phyloP scores from a whole-genome alignment of 2,113 vertebrate species.

The Ceyx margarethae region DNA sequence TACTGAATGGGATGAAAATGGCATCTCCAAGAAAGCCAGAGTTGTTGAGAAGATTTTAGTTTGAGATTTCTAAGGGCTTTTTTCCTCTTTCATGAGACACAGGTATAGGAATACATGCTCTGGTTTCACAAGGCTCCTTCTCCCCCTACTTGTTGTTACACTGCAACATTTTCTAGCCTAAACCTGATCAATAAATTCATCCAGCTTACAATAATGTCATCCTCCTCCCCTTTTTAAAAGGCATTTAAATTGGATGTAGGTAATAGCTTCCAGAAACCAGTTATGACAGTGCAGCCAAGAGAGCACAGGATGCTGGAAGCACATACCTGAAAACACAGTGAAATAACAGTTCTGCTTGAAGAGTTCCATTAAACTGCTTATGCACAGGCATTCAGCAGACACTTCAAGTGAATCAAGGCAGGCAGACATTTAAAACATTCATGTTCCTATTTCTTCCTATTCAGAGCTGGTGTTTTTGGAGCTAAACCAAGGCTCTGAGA shows the following conservation, averaged over 20 bases:
- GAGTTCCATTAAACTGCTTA: background rate
- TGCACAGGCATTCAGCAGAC: background rate
- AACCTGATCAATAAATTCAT: background rate
- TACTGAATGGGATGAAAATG: background rate
- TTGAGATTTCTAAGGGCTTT: background rate
- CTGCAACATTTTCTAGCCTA: background rate
- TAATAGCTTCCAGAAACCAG: background rate
- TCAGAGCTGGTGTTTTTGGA: background rate
- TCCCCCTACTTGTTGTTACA: background rate
- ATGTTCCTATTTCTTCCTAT: background rate
- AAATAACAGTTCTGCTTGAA: background rate
- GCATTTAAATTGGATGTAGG: background rate
- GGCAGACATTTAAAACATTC: background rate
- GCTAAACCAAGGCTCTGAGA: background rate
- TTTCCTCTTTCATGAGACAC: fast-evolving
- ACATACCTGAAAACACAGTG: background rate
- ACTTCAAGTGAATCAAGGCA: background rate
- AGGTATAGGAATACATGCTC: background rate
- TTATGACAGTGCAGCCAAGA: background rate
- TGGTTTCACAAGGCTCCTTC: background rate
- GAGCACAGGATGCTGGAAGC: background rate
- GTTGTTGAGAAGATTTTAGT: background rate
- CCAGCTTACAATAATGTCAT: background rate
- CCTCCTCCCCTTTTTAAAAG: background rate
- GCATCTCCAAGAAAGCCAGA: background rate